A percentile compares a stretch with the other conserved stretches of the same genome.
These are phyloP conservation scores for Lottia gigantea DNA, from an alignment of 2,888 invertebrate species.

Conservation along the genomic window DNA sequence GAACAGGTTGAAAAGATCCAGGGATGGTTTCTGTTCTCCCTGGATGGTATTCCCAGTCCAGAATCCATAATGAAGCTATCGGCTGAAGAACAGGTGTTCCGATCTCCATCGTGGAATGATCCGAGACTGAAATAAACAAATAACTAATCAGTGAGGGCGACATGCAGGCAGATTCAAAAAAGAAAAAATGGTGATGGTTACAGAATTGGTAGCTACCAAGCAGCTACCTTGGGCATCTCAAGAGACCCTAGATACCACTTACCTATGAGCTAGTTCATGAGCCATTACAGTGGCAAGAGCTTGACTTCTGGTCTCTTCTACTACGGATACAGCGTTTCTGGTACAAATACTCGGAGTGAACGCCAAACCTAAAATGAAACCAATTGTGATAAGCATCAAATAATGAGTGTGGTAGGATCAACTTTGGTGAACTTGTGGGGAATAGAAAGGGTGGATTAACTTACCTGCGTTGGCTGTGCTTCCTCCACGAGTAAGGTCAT, in stretches of 20 bases:
- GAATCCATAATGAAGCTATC: constrained; percentile 21
- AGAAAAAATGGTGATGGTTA: no score
- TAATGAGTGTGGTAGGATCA: no score
- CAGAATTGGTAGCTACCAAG: no score
- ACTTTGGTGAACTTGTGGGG: no score
- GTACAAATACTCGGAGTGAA: constrained; percentile 17
- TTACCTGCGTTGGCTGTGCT: constrained; percentile 20
- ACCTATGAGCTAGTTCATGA: constrained; percentile 23
- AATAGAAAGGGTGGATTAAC: not conserved
- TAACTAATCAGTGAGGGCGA: no score
- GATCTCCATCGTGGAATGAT: constrained; percentile 20
- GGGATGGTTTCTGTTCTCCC: constrained; percentile 16
- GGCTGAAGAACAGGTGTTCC: constrained; percentile 14
- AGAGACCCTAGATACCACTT: not conserved
- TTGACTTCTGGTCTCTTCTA: constrained; percentile 15
- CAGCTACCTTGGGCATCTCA: no score
- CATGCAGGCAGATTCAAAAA: no score
- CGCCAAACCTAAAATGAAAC: constrained; percentile 16
- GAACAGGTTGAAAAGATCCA: constrained; percentile 23
- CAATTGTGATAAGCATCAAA: no score
- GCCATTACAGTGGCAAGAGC: constrained; percentile 20
- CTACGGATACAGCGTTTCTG: constrained; percentile 11
- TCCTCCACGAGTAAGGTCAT: constrained; percentile 17
- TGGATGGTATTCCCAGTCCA: constrained; percentile 17
- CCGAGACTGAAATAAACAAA: constrained; percentile 11